Evolutionary conservation across 1,140 invertebrate genomes (phyloP).

Genomic region (Papilio xuthus): DNA sequence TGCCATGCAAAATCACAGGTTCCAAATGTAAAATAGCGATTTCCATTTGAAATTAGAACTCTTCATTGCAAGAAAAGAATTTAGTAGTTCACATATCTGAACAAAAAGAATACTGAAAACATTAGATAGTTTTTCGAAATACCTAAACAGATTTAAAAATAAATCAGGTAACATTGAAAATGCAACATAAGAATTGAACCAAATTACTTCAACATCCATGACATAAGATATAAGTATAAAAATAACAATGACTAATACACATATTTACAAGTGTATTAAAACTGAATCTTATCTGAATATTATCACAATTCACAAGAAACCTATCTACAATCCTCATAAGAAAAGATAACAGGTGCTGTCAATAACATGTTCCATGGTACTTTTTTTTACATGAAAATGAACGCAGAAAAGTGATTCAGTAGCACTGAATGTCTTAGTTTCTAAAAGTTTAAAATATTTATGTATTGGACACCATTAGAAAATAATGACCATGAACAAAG

Average conservation of each 20-base stretch:
- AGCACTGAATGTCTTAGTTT: not conserved
- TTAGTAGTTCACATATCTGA: no score
- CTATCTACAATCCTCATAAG: slow-evolving; percentile 13
- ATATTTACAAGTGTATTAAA: slow-evolving; percentile 3
- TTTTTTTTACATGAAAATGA: not conserved
- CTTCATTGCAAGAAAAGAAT: no score
- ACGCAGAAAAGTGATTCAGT: not conserved
- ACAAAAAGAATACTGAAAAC: no score
- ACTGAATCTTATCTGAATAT: not conserved
- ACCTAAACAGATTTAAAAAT: no score
- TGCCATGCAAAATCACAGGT: no score
- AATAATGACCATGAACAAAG: not conserved
- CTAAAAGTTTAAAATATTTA: not conserved
- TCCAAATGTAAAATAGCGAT: no score
- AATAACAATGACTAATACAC: slow-evolving; percentile 1
- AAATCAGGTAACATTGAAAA: no score
- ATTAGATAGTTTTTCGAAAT: no score
- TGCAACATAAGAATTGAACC: no score
- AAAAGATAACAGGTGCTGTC: not conserved
- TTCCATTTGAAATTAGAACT: no score
- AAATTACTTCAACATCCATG: not conserved
- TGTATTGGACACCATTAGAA: not conserved
- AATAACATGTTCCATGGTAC: not conserved
- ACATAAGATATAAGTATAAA: not conserved
- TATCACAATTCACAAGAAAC: slow-evolving; percentile 10